A percentile compares a stretch with the other conserved stretches of the same genome.
phyloP scores from a whole-genome alignment of 2,888 invertebrate species.

The Cheiracanthium punctorium region DNA sequence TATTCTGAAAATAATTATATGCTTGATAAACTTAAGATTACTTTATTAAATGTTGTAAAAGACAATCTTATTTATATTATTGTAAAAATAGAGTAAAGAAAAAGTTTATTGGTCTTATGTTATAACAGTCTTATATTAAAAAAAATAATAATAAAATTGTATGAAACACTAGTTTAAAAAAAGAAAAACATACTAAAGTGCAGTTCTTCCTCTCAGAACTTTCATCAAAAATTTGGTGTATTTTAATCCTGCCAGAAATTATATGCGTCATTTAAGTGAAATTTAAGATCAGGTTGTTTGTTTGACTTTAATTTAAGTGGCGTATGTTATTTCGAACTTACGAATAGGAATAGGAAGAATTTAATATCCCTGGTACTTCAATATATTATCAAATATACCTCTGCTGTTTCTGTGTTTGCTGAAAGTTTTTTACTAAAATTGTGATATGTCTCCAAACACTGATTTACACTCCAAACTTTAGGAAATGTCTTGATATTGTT shows the following conservation, averaged over 20 bases:
- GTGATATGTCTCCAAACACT: background rate
- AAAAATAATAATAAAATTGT: no score
- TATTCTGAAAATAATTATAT: no score
- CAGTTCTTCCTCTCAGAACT: conserved; percentile 5
- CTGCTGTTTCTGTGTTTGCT: background rate
- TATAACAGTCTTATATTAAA: no score
- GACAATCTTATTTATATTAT: no score
- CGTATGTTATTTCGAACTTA: background rate
- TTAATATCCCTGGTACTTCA: background rate
- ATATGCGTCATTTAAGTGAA: background rate
- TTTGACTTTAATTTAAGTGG: background rate
- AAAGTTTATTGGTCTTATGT: no score
- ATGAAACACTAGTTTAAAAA: no score
- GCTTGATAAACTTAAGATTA: no score
- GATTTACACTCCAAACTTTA: no score
- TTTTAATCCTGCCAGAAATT: conserved; percentile 18
- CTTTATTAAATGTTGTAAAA: no score
- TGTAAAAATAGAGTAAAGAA: no score
- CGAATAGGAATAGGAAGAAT: background rate
- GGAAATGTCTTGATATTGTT: no score
- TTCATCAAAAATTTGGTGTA: background rate
- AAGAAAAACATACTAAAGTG: no score
- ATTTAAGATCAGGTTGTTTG: background rate
- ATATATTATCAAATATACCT: background rate
- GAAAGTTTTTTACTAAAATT: background rate